Conservation (phyloP, 1,140 invertebrate genomes). For the Magallana angulata region DNA sequence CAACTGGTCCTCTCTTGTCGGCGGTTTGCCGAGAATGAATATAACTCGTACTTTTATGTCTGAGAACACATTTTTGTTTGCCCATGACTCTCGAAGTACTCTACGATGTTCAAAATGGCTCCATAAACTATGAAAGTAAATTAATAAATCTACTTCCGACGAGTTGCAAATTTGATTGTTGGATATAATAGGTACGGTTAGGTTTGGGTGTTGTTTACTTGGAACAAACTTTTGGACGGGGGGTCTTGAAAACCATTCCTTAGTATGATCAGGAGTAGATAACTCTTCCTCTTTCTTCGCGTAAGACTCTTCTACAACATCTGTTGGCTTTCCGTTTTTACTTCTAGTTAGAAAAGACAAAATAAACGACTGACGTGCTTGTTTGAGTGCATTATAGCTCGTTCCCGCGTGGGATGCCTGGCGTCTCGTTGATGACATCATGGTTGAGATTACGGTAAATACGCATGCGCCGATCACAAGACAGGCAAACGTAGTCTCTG, state of each 20-base stretch:
- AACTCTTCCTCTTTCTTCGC: neutral
- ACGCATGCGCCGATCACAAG: neutral
- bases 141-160: slow-evolving; percentile 61
- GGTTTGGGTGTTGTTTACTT: neutral
- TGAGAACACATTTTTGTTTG: slow-evolving; percentile 57
- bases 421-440: neutral
- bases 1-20: slow-evolving; percentile 65
- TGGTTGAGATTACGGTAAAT: neutral
- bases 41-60: slow-evolving; percentile 74
- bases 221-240: neutral
- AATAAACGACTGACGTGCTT: neutral
- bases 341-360: neutral
- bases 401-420: neutral
- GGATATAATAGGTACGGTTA: neutral
- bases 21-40: slow-evolving; percentile 86
- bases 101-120: slow-evolving; percentile 62
- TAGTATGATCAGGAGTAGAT: slow-evolving; percentile 1
- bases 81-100: slow-evolving; percentile 76
- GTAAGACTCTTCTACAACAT: neutral
- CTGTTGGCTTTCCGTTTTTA: neutral
- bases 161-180: slow-evolving; percentile 16
- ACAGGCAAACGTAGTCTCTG: neutral
- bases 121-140: slow-evolving; percentile 62
- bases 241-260: neutral
- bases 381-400: neutral